A percentile compares a stretch with the other conserved stretches of the same genome.
These are phyloP conservation scores for Coenobita brevimanus DNA, from an alignment of 1,140 invertebrate genomes.

Conservation along the genomic window DNA sequence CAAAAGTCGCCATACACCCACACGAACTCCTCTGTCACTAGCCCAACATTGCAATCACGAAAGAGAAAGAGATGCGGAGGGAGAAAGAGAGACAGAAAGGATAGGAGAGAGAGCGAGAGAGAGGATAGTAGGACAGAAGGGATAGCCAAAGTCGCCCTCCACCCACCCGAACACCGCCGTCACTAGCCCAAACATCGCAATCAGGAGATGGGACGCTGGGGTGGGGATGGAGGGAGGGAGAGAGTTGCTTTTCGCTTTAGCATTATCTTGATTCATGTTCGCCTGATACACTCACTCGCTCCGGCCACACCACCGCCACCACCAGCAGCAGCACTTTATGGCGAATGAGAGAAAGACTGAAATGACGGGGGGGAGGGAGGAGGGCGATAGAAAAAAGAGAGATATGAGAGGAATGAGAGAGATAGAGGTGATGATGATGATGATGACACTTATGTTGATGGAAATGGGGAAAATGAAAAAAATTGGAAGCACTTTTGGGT, in stretches of 20 bases:
- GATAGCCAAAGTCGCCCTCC: background rate
- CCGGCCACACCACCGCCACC: background rate
- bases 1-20: too few species aligned
- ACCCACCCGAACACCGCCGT: background rate
- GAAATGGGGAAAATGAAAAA: too few species aligned
- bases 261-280: slow-evolving; percentile 57
- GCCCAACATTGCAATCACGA: slow-evolving; percentile 61
- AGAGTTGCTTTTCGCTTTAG: slow-evolving; percentile 46
- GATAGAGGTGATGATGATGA: background rate
- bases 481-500: too few species aligned
- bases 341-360: too few species aligned
- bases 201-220: slow-evolving; percentile 46
- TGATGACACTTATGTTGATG: background rate
- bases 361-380: too few species aligned
- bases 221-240: too few species aligned
- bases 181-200: slow-evolving; percentile 61
- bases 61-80: too few species aligned
- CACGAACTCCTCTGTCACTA: slow-evolving; percentile 27
- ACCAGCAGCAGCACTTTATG: too few species aligned
- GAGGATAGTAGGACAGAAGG: background rate
- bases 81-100: background rate
- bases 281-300: slow-evolving; percentile 8
- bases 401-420: too few species aligned
- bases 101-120: background rate
- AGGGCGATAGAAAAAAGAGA: too few species aligned